phyloP scores from a whole-genome alignment of 1,140 invertebrate species.

The Drosophila obscura region DNA sequence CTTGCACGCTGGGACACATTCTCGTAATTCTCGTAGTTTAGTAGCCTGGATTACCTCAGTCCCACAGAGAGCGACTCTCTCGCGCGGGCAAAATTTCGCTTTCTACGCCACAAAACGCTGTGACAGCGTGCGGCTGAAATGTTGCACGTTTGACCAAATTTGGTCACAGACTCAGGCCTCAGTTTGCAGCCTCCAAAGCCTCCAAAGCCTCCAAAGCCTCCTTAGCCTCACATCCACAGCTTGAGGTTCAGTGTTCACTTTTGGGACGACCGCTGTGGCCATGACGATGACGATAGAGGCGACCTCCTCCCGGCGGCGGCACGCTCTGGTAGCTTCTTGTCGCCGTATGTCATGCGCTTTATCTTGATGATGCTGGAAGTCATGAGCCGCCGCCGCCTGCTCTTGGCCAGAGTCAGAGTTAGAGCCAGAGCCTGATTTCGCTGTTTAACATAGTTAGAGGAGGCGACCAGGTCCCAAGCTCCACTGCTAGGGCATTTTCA shows the following conservation, averaged over 20 bases:
- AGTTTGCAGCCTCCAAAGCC: not conserved
- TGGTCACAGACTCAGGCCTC: conserved; percentile 44
- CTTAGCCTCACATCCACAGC: conserved; percentile 16
- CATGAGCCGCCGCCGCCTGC: conserved; percentile 58
- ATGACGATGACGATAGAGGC: conserved; percentile 40
- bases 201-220: not conserved
- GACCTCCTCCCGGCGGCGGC: conserved; percentile 62
- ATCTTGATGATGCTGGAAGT: conserved; percentile 71
- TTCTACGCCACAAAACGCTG: conserved; percentile 68
- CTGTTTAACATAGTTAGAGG: conserved; percentile 77
- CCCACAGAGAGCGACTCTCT: not conserved
- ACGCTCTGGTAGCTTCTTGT: conserved; percentile 79
- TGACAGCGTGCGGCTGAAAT: conserved; percentile 79
- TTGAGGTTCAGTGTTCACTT: conserved; percentile 5
- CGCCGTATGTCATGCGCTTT: conserved; percentile 80
- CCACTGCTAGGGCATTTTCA: conserved; percentile 61
- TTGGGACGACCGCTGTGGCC: conserved; percentile 11
- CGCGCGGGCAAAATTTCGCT: conserved; percentile 64
- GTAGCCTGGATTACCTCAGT: conserved; percentile 65
- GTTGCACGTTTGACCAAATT: conserved; percentile 82
- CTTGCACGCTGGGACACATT: conserved; percentile 23
- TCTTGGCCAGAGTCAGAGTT: conserved; percentile 43
- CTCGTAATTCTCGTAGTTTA: conserved; percentile 53
- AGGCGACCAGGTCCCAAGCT: conserved; percentile 3
- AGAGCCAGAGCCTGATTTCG: conserved; percentile 64